Evolutionary conservation across 2,113 vertebrate species (phyloP), one percentile per base, ranked within the genome.

Genomic region (Motacilla tschutschensis): DNA sequence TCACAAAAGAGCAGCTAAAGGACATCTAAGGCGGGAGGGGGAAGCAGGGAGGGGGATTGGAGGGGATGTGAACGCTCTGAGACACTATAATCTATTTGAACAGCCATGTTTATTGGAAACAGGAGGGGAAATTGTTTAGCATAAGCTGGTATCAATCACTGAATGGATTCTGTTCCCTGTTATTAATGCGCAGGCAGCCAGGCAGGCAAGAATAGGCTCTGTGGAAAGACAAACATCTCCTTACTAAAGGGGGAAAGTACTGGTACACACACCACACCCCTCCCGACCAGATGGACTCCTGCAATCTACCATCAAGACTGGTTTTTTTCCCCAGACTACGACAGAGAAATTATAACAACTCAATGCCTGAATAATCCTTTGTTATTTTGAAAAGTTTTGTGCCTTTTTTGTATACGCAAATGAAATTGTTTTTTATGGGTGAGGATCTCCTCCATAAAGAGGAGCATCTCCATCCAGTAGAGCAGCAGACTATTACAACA

Each of bases 51-150:
- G 33, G 18, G 15, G 18, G 40, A 35, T n/a, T 46, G 33, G 41
- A 47, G 17, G 41, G 43, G 64, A 70, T 88, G 21, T 65, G 71
- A 89, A 92, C 25, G 43, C 59, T 83, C 75, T 54, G 93, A 88
- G 90, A 91, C 85, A 81, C 74, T 92, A 76, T 93, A 93, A 93
- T 95, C 87, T 92, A 63, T 92, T 91, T 88, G 86, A 93, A 93
- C 88, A 93, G 78, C 78, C 86, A 81, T 86, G 80, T 86, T 88
- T 92, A 92, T 91, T 88, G 66, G 91, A 84, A 94, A 91, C 63
- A 86, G 86, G 74, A 92, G 58, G 67, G 67, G 36, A 90, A 90
- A 86, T 79, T 79, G 78, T 89, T 91, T 90, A 95, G 90, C 44
- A 50, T 92, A 92, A 91, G 70, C 75, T 91, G 59, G 53, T 93